Percentiles rank a stretch among this genome's conserved stretches.
These are phyloP conservation scores for Diplodus puntazzo DNA, from an alignment of 2,797 vertebrate genomes.

Conservation along the genomic window DNA sequence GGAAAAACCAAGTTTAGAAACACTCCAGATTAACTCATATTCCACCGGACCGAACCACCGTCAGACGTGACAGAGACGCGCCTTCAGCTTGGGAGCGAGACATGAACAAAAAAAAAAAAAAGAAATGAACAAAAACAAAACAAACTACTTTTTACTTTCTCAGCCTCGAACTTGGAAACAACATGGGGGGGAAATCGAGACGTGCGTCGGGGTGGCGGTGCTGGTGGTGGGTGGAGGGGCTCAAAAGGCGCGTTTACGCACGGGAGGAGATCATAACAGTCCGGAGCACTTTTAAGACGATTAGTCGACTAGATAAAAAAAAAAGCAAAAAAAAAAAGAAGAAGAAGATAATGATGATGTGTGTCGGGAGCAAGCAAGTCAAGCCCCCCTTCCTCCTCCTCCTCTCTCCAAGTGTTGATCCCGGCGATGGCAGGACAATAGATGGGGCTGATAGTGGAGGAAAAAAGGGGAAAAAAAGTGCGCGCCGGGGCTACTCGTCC, in stretches of 20 bases:
- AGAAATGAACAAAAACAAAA: neutral
- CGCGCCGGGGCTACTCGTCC: constrained; percentile 69
- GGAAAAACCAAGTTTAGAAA: constrained; percentile 39
- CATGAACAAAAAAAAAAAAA: neutral
- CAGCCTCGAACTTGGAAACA: constrained; percentile 35
- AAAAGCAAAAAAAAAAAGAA: too few relatives aligned
- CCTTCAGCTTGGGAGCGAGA: neutral
- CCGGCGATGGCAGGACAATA: constrained; percentile 76
- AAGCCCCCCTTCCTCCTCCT: neutral
- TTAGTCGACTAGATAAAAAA: neutral
- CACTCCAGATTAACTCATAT: constrained; percentile 81
- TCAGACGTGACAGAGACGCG: neutral
- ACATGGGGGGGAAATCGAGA: constrained; percentile 19
- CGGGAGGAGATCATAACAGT: constrained; percentile 23
- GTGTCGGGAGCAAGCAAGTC: constrained; percentile 10
- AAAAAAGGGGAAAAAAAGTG: constrained; percentile 64
- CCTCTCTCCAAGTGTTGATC: constrained; percentile 30
- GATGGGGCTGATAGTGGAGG: constrained; percentile 67
- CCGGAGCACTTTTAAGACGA: constrained; percentile 22
- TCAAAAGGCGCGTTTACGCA: constrained; percentile 21
- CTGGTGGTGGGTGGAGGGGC: neutral
- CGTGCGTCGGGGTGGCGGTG: neutral
- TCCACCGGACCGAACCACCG: constrained; percentile 56
- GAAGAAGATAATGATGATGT: constrained; percentile 10
- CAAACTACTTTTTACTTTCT: constrained; percentile 37